Evolutionary conservation across 2,888 invertebrate genomes (phyloP), one percentile per base, ranked within the genome.

Genomic region (Timema cristinae): DNA sequence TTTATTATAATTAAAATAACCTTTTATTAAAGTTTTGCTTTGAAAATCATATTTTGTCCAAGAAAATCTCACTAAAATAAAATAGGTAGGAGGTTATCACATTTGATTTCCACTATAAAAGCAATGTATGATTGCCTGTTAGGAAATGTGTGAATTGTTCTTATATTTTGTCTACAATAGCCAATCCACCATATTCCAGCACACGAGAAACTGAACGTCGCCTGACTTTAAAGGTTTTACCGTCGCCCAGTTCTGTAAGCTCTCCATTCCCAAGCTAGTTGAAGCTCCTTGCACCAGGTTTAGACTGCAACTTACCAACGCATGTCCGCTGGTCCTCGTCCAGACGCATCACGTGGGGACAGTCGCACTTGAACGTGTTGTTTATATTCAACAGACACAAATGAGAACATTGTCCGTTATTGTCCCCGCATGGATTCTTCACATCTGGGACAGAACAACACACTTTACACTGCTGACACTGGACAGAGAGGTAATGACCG

Each of bases 341-440:
- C 50, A 95, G 84, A 61, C 91, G 88, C 92, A 93, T 94, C 69
- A 95, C 88, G 83, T 95, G 94, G 32, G 94, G 94, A 80, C 94
- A 95, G 75, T 92, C 93, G 83, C 95, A 95, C 76, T 85, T 86
- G 77, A 86, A 89, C 9, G 85, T 86, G 48, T 83, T 82, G 75
- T 90, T 87, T 13, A 88, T 84, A 79, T 89, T 90, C 68, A 94
- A 80, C 72, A 95, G 84, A 81, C 94, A 93, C 69, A 94, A 85
- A 84, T 94, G 94, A 59, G 93, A 91, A 81, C 94, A 93, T 76
- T 89, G 89, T 32, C 91, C 93, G 82, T 92, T 91, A 79, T 87
- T 85, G 0, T 78, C 80, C 0, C 84, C 89, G 82, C 94, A 94
- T 2, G 93, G 92, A 84, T 89, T 90, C 67, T 71, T 74, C 0